A percentile compares a stretch with the other conserved stretches of the same genome.
Conservation (phyloP, 1,140 invertebrate species). For the fruit fly (Drosophila melanogaster) region DNA sequence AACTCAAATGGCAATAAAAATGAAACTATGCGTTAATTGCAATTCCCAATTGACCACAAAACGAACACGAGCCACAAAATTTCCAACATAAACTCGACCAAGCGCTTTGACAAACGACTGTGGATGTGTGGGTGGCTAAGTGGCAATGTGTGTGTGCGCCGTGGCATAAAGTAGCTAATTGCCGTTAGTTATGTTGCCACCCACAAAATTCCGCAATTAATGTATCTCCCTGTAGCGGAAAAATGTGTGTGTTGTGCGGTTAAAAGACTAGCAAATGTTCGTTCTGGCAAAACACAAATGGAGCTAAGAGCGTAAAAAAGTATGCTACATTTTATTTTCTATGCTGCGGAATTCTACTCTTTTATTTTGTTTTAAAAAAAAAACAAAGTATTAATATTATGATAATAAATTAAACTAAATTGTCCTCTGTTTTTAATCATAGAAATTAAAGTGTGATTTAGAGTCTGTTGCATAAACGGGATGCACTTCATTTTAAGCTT, state of each 20-base stretch:
- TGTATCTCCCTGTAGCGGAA: constrained; percentile 34
- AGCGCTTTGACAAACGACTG: constrained; percentile 24
- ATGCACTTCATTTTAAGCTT: no score
- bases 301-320: background rate
- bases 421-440: no score
- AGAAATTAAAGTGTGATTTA: no score
- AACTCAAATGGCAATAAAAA: constrained; percentile 59
- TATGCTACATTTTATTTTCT: background rate
- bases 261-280: constrained; percentile 46
- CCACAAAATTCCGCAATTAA: constrained; percentile 73
- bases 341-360: background rate
- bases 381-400: no score
- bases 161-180: constrained; percentile 80
- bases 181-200: constrained; percentile 76
- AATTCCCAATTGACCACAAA: constrained; percentile 75
- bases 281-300: background rate
- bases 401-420: no score
- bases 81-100: constrained; percentile 57
- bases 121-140: constrained; percentile 8
- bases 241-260: constrained; percentile 42
- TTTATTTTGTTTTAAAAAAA: no score
- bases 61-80: constrained; percentile 41
- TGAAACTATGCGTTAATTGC: constrained; percentile 77
- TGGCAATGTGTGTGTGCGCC: constrained; percentile 13
- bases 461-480: no score